Conservation (phyloP, 2,888 invertebrate species). For the Phyllotreta striolata region DNA sequence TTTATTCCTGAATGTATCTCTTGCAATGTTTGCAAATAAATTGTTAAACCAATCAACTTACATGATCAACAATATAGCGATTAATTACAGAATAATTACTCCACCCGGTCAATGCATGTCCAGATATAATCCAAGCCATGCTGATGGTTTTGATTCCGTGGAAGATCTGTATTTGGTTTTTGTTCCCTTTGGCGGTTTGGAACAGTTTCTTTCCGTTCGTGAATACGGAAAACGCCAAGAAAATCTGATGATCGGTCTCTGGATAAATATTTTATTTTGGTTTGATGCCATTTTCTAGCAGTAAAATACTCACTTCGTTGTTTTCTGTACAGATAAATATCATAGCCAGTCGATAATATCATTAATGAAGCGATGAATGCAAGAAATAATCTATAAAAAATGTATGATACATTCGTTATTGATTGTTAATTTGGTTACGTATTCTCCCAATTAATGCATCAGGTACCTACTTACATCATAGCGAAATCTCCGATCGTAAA, state of each 20-base stretch:
- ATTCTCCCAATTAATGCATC: neutral
- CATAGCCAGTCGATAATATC: conserved; percentile 44
- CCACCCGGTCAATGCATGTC: conserved; percentile 47
- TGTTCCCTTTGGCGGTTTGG: conserved; percentile 40
- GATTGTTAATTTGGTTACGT: neutral
- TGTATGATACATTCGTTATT: neutral
- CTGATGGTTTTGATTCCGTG: conserved; percentile 52
- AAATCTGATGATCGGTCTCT: conserved; percentile 44
- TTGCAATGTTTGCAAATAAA: neutral
- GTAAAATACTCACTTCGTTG: conserved; percentile 40
- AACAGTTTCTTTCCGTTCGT: conserved; percentile 50
- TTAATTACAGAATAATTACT: conserved; percentile 28
- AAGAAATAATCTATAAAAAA: conserved; percentile 43
- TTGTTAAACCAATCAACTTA: conserved; percentile 20
- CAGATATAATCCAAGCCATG: conserved; percentile 54
- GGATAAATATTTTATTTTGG: conserved; percentile 18
- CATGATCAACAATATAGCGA: conserved; percentile 11
- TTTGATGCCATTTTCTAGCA: neutral
- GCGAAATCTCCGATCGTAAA: conserved; percentile 41
- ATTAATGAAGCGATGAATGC: conserved; percentile 30
- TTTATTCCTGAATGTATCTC: neutral
- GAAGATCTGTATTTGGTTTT: conserved; percentile 50
- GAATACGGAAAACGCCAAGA: conserved; percentile 48
- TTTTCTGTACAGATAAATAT: conserved; percentile 36
- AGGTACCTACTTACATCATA: conserved; percentile 18